Evolutionary conservation across 2,113 vertebrate genomes (phyloP), one percentile per base, ranked within the genome.

Genomic region (Hemibagrus wyckioides): DNA sequence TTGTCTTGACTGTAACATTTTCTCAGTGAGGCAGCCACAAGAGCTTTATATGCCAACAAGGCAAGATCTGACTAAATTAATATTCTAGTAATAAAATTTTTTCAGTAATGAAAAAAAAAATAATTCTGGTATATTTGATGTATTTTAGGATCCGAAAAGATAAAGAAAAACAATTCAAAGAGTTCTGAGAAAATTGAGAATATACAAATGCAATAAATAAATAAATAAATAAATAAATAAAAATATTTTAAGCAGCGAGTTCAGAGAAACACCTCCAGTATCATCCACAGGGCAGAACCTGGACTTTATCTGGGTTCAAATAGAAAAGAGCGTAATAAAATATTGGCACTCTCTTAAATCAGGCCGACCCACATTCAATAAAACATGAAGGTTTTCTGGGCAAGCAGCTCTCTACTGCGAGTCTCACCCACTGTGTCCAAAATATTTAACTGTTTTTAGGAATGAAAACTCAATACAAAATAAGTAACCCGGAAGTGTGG

Each of bases 51-150:
- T 21, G 10, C 3, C 71, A 75, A 44, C 41, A 75, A 11, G 13
- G 41, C 10, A 76, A 73, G 69, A 71, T 73, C 4, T 3, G 6
- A 76, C 23, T 5, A 52, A 77, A 77, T 77, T 30, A 52, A 52
- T 77, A 30, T 77, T 50, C 48, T 28, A 77, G 44, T 30, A 28
- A 77, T 39, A 21, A 71, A 39, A 8, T 17, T 52, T 23, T 30
- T 77, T 77, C 28, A 52, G 48, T 52, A 52, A 77, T 77, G 52
- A 77, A 77, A 52, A 77, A 52, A 77, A 77, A 77, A 4, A 28
- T 44, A n/a, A 50, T 50, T 52, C 28, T 52, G 44, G 17, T 30
- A 7, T 77, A 52, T 52, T 50, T 77, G 75, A 50, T 14, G 75
- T 6, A 77, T 52, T 30, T 52, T 8, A 52, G 75, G 41, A 25